Percentiles rank a stretch among this genome's conserved stretches.
Conservation (phyloP, 2,888 invertebrate species). For the Didymodactylos carnosus region DNA sequence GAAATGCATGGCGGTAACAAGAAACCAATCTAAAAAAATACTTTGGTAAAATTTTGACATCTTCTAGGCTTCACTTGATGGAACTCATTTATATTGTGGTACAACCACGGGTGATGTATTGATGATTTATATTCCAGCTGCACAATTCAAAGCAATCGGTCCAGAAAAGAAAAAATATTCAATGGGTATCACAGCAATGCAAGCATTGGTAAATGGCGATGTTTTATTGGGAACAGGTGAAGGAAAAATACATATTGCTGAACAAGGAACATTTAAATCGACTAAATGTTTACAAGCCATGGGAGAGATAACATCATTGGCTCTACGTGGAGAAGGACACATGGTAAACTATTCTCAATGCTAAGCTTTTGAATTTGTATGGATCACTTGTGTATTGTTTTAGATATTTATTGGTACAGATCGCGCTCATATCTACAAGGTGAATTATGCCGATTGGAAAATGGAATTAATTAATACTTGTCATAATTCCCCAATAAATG, state of each 20-base stretch:
- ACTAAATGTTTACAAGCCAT: slow-evolving; percentile 17
- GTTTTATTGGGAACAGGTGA: slow-evolving; percentile 60
- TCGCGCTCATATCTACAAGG: slow-evolving; percentile 57
- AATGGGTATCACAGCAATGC: slow-evolving; percentile 30
- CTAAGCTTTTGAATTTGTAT: no score
- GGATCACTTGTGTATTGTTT: neutral
- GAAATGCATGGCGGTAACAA: slow-evolving; percentile 45
- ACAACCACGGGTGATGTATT: slow-evolving; percentile 61
- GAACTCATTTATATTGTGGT: slow-evolving; percentile 59
- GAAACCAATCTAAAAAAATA: neutral
- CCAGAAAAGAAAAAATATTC: slow-evolving; percentile 27
- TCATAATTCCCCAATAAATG: slow-evolving; percentile 57
- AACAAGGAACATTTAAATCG: slow-evolving; percentile 13
- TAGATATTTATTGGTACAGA: slow-evolving; percentile 54
- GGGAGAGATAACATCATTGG: slow-evolving; percentile 55
- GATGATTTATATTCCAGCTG: slow-evolving; percentile 25
- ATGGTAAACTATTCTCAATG: slow-evolving; percentile 24
- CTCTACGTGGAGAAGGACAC: slow-evolving; percentile 31
- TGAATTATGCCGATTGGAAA: slow-evolving; percentile 49
- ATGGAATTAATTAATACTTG: slow-evolving; percentile 56
- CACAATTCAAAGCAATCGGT: slow-evolving; percentile 23
- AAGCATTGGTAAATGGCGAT: slow-evolving; percentile 25
- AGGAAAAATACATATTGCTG: slow-evolving; percentile 43
- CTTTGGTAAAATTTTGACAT: neutral
- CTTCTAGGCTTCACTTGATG: slow-evolving; percentile 43